These are phyloP conservation scores for Phortica magna DNA, from an alignment of 2,888 invertebrate genomes.

Conservation along the genomic window DNA sequence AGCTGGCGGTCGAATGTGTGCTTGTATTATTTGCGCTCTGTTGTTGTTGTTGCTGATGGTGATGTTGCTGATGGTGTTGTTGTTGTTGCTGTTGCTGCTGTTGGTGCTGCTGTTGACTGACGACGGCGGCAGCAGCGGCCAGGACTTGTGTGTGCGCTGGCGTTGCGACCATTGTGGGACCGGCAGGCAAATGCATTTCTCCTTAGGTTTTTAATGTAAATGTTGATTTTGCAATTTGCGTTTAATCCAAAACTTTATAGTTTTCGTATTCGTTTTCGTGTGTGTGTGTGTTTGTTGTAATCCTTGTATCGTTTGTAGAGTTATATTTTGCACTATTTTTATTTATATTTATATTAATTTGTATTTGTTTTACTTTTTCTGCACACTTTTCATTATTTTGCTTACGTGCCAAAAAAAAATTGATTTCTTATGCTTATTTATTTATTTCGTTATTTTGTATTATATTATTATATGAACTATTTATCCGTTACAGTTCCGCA, in stretches of 20 bases:
- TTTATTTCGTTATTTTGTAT: no score
- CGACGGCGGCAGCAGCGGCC: conserved; percentile 57
- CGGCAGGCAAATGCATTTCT: conserved; percentile 76
- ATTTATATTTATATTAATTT: conserved; percentile 30
- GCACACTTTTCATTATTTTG: conserved; percentile 14
- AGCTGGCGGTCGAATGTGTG: conserved; percentile 51
- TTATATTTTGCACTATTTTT: conserved; percentile 36
- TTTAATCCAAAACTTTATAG: conserved; percentile 8
- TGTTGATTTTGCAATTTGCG: not conserved
- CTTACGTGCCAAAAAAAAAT: conserved; percentile 32
- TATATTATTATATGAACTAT: conserved; percentile 9
- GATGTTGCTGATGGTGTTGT: conserved; percentile 38
- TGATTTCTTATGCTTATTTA: not conserved
- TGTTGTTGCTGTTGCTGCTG: conserved; percentile 40
- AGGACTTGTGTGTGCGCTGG: conserved; percentile 65
- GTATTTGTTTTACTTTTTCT: not conserved
- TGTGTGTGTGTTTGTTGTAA: no score
- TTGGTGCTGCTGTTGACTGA: conserved; percentile 43
- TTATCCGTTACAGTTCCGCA: conserved; percentile 14
- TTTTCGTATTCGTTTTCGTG: conserved; percentile 46
- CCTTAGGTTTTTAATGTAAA: not conserved
- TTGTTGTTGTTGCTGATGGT: conserved; percentile 41
- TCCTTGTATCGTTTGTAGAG: conserved; percentile 40
- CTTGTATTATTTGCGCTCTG: conserved; percentile 28
- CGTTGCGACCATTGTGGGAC: conserved; percentile 75